A percentile compares a stretch with the other conserved stretches of the same genome.
These are phyloP conservation scores for Vollenhovia emeryi DNA, from an alignment of 1,140 invertebrate species.

Conservation along the genomic window DNA sequence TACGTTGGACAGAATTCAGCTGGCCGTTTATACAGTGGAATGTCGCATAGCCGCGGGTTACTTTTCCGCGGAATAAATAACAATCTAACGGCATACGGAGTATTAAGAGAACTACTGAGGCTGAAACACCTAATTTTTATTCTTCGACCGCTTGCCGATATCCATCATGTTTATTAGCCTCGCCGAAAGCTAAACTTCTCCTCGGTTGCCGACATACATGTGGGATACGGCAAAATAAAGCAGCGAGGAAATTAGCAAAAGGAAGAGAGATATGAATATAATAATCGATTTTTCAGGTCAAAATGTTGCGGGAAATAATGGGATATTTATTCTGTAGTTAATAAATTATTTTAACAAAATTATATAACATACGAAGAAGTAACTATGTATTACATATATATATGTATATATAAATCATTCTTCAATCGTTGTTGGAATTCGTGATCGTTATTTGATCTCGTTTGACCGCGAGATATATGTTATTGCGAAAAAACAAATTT, in stretches of 20 bases:
- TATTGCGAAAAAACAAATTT: neutral
- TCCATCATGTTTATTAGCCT: neutral
- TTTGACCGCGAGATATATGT: neutral
- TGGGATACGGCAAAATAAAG: neutral
- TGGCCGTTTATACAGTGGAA: slow-evolving; percentile 31
- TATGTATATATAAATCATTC: neutral
- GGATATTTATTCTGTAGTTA: neutral
- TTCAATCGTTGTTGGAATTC: neutral
- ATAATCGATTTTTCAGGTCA: neutral
- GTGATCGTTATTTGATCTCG: neutral
- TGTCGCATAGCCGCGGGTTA: slow-evolving; percentile 43
- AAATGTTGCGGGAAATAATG: neutral
- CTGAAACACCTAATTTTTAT: slow-evolving; percentile 2
- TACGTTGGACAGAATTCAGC: slow-evolving; percentile 28
- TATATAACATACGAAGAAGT: neutral
- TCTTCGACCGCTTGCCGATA: neutral
- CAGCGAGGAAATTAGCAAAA: neutral
- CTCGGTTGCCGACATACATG: neutral
- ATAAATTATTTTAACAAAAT: neutral
- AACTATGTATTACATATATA: neutral
- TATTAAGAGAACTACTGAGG: slow-evolving; percentile 20
- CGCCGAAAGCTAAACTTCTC: neutral
- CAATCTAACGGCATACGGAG: neutral
- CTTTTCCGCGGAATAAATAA: slow-evolving; percentile 45
- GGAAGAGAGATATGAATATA: neutral